These are phyloP conservation scores for Galago senegalensis DNA, from an alignment of 2,797 vertebrate species.

Conservation along the genomic window DNA sequence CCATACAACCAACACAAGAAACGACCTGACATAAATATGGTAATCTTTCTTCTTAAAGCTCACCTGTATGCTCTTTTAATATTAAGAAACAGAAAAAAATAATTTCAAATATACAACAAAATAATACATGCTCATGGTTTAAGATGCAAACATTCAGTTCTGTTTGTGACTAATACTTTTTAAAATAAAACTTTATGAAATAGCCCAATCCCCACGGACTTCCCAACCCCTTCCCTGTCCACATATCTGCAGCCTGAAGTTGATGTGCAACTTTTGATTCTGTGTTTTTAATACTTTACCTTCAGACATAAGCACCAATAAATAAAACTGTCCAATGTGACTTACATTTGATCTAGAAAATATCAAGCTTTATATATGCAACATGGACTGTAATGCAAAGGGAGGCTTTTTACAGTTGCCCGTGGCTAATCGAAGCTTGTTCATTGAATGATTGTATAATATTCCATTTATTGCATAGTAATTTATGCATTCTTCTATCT, in stretches of 20 bases:
- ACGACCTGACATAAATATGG: background rate
- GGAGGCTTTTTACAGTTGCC: background rate
- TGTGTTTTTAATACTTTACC: background rate
- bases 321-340: background rate
- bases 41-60: background rate
- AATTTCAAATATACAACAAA: background rate
- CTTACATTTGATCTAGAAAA: background rate
- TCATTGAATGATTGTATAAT: no score
- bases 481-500: background rate
- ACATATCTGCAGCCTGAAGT: background rate
- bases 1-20: background rate
- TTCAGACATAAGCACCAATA: accelerated
- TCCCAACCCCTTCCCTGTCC: accelerated
- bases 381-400: background rate
- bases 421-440: background rate
- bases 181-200: background rate
- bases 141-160: background rate
- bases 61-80: background rate
- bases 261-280: background rate
- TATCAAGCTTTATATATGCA: background rate
- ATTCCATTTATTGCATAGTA: no score
- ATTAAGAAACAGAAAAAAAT: background rate
- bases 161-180: background rate
- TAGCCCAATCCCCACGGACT: accelerated
- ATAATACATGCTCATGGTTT: background rate